Evolutionary conservation across 2,113 vertebrate genomes (phyloP).

Genomic region (Telmatochromis sp.): DNA sequence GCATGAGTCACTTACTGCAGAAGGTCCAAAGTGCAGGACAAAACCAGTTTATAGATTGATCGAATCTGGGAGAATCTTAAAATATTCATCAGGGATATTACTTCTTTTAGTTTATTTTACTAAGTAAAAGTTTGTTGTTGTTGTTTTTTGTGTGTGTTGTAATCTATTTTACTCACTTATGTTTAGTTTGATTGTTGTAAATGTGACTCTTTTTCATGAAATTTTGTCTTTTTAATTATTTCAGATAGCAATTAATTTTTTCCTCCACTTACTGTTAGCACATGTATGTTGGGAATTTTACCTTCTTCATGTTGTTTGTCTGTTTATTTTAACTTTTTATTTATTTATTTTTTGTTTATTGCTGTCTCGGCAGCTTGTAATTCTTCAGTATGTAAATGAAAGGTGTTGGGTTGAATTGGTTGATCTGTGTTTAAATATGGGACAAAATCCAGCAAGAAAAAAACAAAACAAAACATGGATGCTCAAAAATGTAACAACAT

Average conservation of each 20-base stretch:
- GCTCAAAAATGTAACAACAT: background rate
- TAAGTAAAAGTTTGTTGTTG: background rate
- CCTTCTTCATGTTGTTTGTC: background rate
- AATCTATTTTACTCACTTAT: background rate
- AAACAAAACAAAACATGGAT: accelerated
- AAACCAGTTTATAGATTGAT: background rate
- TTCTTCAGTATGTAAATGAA: background rate
- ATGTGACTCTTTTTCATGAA: background rate
- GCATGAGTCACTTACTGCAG: background rate
- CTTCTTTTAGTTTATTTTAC: background rate
- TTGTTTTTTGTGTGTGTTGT: background rate
- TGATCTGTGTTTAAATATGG: background rate
- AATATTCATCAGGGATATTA: background rate
- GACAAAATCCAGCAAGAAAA: background rate
- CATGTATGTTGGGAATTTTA: accelerated
- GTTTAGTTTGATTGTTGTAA: background rate
- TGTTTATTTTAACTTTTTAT: accelerated
- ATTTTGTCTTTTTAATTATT: background rate
- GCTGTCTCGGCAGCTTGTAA: background rate
- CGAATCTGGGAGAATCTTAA: background rate
- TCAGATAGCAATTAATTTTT: background rate
- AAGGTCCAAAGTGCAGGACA: background rate
- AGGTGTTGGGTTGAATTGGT: background rate
- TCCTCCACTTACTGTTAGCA: background rate
- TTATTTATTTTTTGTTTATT: too few species aligned